These are phyloP conservation scores for Cassiopea andromeda DNA, from an alignment of 30 jellyfish, hydroid and myxozoan species.

Conservation along the genomic window DNA sequence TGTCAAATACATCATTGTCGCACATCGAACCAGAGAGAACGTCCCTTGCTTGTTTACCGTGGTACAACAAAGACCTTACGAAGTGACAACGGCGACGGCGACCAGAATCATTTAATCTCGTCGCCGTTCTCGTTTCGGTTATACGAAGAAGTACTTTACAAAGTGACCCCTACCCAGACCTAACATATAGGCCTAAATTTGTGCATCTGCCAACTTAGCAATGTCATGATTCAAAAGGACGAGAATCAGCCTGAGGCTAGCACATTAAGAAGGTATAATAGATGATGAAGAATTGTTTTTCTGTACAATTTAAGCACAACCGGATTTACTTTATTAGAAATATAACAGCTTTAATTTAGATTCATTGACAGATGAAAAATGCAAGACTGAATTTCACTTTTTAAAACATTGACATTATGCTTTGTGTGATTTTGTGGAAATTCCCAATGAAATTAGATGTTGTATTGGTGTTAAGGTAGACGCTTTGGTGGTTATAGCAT, in stretches of 20 bases:
- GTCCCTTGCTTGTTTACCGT: too few species aligned
- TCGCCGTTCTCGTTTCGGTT: background rate
- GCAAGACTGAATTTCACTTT: background rate
- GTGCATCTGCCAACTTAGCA: background rate
- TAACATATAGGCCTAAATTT: background rate
- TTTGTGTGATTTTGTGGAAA: background rate
- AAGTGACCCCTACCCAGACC: background rate
- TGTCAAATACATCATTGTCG: too few species aligned
- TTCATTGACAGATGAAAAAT: background rate
- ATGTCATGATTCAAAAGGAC: background rate
- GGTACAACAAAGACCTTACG: too few species aligned
- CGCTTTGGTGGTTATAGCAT: background rate
- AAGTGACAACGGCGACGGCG: background rate
- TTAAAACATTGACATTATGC: background rate
- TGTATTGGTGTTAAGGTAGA: background rate
- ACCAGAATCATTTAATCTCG: background rate
- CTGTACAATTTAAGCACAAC: background rate
- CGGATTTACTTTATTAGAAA: background rate
- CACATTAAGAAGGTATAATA: background rate
- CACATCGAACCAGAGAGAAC: too few species aligned
- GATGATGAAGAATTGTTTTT: background rate
- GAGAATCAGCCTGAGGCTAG: background rate
- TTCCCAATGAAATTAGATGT: background rate
- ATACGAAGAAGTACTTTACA: background rate
- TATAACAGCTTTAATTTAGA: background rate